Conservation (phyloP, 2,113 vertebrate genomes). For the Rhodinocichla rosea region DNA sequence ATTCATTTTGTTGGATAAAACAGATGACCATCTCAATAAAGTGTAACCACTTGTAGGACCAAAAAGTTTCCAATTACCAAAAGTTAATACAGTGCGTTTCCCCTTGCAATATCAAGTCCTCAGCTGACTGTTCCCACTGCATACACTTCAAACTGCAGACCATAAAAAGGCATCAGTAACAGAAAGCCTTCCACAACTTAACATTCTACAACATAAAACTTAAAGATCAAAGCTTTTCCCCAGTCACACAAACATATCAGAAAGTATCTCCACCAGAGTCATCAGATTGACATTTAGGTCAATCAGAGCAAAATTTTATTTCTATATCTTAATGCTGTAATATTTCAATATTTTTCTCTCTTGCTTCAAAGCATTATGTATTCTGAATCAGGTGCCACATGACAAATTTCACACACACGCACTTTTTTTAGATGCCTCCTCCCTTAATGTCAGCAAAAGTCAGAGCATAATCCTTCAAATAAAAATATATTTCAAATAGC, state of each 20-base stretch:
- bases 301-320: not conserved
- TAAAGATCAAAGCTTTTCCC: not conserved
- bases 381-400: not conserved
- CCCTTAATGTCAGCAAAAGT: not conserved
- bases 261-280: not conserved
- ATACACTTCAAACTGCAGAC: not conserved
- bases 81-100: not conserved
- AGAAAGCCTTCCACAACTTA: not conserved
- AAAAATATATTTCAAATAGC: not conserved
- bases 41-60: not conserved
- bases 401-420: not conserved
- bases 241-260: not conserved
- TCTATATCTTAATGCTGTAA: not conserved
- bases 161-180: not conserved
- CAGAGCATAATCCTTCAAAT: not conserved
- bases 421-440: not conserved
- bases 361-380: not conserved
- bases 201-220: not conserved
- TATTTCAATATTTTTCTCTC: not conserved
- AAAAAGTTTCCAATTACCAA: not conserved
- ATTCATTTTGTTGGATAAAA: not conserved
- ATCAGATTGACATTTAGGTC: not conserved
- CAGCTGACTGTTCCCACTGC: not conserved
- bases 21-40: slow-evolving; percentile 36
- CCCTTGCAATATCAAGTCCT: not conserved